Conservation (phyloP, 2,888 invertebrate species). For the Gandaritis pyraliata region DNA sequence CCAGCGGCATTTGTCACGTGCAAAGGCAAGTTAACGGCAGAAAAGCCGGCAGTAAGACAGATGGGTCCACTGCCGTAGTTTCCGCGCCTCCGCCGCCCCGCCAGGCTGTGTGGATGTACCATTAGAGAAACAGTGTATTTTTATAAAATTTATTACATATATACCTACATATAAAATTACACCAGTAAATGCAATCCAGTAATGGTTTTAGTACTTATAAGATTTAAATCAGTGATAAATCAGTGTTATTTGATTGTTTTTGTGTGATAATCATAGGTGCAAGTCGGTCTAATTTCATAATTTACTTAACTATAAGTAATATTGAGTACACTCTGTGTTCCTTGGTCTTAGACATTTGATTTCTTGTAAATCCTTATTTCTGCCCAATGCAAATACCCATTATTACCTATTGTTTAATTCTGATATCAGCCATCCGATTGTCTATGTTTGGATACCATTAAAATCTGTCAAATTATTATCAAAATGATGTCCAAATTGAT, state of each 20-base stretch:
- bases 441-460: no score
- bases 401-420: no score
- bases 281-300: conserved; percentile 24
- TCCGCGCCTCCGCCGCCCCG: no score
- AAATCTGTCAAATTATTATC: no score
- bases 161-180: background rate
- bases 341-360: background rate
- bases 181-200: background rate
- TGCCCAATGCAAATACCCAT: no score
- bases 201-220: background rate
- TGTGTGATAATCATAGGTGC: conserved; percentile 19
- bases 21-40: no score
- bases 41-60: no score
- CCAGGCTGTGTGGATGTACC: no score
- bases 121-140: background rate
- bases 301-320: background rate
- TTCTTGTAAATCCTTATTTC: background rate
- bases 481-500: no score
- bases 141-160: background rate
- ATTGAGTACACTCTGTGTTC: background rate
- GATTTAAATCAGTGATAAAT: conserved; percentile 1
- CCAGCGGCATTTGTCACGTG: no score
- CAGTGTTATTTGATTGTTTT: conserved; percentile 6
- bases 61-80: no score
- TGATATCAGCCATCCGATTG: no score